Evolutionary conservation across 2,888 invertebrate genomes (phyloP).

Genomic region (Sinhomidia bicolor): DNA sequence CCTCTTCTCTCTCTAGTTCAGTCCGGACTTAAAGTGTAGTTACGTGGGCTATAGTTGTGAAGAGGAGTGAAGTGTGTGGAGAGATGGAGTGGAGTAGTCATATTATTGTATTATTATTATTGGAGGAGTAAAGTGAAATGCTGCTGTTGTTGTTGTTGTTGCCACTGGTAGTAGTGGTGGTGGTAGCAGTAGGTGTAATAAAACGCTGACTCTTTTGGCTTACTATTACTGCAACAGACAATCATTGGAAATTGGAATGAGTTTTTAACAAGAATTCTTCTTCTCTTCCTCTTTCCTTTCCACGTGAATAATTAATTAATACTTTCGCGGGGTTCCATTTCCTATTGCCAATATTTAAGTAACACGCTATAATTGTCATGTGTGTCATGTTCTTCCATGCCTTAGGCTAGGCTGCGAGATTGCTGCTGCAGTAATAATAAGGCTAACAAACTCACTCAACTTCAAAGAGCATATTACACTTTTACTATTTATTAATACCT

Average conservation of each 20-base stretch:
- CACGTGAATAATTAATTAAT: constrained; percentile 46
- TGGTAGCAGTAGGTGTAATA: background rate
- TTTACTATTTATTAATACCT: too few species aligned
- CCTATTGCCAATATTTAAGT: constrained; percentile 32
- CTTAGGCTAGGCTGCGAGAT: too few species aligned
- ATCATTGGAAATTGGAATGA: constrained; percentile 12
- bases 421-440: too few species aligned
- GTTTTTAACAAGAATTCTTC: constrained; percentile 25
- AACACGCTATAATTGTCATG: background rate
- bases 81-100: background rate
- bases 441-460: too few species aligned
- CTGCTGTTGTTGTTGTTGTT: too few species aligned
- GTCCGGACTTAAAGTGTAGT: background rate
- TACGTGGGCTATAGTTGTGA: background rate
- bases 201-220: background rate
- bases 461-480: background rate
- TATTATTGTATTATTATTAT: too few species aligned
- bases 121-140: constrained; percentile 32
- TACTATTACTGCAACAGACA: too few species aligned
- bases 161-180: background rate
- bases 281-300: background rate
- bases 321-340: constrained; percentile 2
- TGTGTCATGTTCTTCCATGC: constrained; percentile 21
- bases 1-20: background rate
- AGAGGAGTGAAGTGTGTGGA: background rate